Conservation (phyloP, 2,113 vertebrate genomes). For the Nansenia antarctica region DNA sequence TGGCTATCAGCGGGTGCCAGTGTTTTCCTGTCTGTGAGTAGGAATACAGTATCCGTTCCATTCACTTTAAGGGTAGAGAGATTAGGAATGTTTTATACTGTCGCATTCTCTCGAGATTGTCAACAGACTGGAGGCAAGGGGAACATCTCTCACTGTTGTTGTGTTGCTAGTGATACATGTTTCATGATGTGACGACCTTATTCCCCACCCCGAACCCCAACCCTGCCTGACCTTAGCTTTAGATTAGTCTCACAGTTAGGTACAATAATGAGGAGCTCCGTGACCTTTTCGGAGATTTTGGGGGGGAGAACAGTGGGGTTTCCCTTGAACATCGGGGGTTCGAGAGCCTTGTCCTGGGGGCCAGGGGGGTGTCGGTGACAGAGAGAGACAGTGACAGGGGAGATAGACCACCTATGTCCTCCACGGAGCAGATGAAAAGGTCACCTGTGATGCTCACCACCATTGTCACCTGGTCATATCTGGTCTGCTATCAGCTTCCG, state of each 20-base stretch:
- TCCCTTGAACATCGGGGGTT: background rate
- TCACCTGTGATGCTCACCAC: background rate
- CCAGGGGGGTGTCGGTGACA: background rate
- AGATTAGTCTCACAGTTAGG: background rate
- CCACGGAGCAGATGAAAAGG: background rate
- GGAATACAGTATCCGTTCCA: no score
- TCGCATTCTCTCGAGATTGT: background rate
- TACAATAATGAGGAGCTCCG: background rate
- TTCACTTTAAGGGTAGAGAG: no score
- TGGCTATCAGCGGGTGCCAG: no score
- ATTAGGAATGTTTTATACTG: no score
- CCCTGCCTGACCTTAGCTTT: background rate
- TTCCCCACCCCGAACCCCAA: no score
- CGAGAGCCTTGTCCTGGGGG: background rate
- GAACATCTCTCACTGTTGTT: background rate
- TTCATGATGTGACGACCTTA: background rate
- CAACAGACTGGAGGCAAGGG: no score
- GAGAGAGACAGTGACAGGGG: slow-evolving; percentile 7
- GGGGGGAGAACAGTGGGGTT: background rate
- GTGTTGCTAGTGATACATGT: background rate
- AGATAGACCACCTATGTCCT: background rate
- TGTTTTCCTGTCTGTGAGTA: no score
- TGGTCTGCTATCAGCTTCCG: background rate
- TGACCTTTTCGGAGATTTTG: background rate
- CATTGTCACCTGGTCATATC: background rate